Evolutionary conservation across 1,140 invertebrate genomes (phyloP).

Genomic region (Gerris buenoi): DNA sequence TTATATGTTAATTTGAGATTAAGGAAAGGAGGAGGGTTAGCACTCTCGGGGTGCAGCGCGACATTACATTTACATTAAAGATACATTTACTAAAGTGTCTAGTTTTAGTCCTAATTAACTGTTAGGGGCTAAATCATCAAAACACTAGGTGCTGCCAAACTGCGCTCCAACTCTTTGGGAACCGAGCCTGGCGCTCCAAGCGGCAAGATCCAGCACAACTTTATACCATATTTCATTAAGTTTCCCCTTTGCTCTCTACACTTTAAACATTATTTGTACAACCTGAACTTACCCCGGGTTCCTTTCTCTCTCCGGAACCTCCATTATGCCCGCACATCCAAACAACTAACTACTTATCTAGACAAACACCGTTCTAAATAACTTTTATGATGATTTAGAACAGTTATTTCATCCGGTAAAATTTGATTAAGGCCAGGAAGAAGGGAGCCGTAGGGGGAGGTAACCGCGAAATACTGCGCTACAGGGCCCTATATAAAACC

Average conservation of each 20-base stretch:
- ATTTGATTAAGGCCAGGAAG: neutral
- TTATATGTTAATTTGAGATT: conserved; percentile 9
- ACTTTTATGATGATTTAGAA: neutral
- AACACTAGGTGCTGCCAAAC: conserved; percentile 3
- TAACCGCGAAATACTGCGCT: no score
- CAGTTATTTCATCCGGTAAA: neutral
- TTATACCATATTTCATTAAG: conserved; percentile 8
- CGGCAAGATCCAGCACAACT: conserved; percentile 1
- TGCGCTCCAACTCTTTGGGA: no score
- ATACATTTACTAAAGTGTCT: conserved; percentile 17
- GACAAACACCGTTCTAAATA: neutral
- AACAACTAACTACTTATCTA: neutral
- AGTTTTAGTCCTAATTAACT: conserved; percentile 17
- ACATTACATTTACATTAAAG: conserved; percentile 17
- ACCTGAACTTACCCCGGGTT: neutral
- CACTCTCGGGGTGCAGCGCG: neutral
- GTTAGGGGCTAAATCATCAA: conserved; percentile 13
- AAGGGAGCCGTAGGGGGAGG: no score
- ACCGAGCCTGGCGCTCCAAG: neutral
- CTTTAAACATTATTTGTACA: neutral
- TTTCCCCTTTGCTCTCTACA: neutral
- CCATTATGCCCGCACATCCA: neutral
- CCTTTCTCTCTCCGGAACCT: neutral
- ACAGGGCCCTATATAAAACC: no score
- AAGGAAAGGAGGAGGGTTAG: neutral